These are phyloP conservation scores for Anastrepha obliqua DNA, from an alignment of 1,140 invertebrate species.

Conservation along the genomic window DNA sequence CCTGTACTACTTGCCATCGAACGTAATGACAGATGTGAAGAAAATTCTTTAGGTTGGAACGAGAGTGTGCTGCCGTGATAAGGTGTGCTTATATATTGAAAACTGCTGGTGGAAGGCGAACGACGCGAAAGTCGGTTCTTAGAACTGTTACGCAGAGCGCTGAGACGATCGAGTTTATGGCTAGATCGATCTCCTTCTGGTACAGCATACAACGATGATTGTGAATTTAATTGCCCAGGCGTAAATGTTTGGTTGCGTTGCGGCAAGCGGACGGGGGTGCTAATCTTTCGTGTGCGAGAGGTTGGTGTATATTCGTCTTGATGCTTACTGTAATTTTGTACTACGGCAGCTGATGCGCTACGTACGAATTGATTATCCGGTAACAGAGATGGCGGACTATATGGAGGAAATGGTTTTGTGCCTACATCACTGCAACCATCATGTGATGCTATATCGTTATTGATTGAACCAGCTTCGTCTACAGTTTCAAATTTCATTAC, in stretches of 20 bases:
- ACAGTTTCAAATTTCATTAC: slow-evolving; percentile 72
- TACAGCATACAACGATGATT: slow-evolving; percentile 78
- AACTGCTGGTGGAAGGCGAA: slow-evolving; percentile 86
- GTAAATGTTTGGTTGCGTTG: slow-evolving; percentile 75
- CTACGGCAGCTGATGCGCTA: slow-evolving; percentile 76
- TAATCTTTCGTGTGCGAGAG: slow-evolving; percentile 76
- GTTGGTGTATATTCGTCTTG: slow-evolving; percentile 64
- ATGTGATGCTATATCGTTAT: slow-evolving; percentile 53
- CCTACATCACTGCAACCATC: slow-evolving; percentile 39
- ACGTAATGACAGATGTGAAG: slow-evolving; percentile 84
- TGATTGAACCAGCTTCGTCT: slow-evolving; percentile 62
- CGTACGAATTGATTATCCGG: slow-evolving; percentile 74
- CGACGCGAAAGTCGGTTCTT: slow-evolving; percentile 76
- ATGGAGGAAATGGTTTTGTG: slow-evolving; percentile 63
- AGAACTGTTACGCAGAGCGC: slow-evolving; percentile 64
- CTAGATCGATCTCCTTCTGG: slow-evolving; percentile 75
- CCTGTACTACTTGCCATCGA: slow-evolving; percentile 75
- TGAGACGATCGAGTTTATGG: slow-evolving; percentile 61
- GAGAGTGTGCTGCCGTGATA: slow-evolving; percentile 89
- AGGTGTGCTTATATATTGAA: slow-evolving; percentile 87
- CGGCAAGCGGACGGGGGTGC: slow-evolving; percentile 73
- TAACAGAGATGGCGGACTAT: slow-evolving; percentile 62
- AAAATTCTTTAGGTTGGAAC: slow-evolving; percentile 84
- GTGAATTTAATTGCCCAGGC: slow-evolving; percentile 77
- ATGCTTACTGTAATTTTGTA: slow-evolving; percentile 68